Base-by-base conservation (phyloP, 2,888 invertebrate species). In the Epinotia ramella region DNA sequence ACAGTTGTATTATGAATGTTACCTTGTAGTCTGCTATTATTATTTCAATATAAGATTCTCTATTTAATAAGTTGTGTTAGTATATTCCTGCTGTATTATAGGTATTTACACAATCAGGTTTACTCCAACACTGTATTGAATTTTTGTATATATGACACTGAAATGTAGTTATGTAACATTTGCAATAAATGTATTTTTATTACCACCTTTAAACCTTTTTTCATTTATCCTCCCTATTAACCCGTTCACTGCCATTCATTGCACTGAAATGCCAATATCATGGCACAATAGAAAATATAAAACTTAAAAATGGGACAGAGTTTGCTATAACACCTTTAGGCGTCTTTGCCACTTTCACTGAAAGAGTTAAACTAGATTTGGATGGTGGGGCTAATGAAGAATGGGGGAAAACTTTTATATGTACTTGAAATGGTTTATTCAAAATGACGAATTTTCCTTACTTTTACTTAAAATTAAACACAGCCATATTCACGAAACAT, bases 161-260 rank as follows among this genome's bases (percentile, higher is more conserved):
- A 89, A 89, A 89, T 89, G 88, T 93, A 93, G 92, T 87, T 89
- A 90, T 89, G 89, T 91, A 93, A 89, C 86, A 91, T 93, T 92
- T 89, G 92, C 94, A 94, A 94, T 94, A 93, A 94, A 89, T 89
- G 94, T 94, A 94, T 94, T 94, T 94, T 94, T 93, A 94, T 90
- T 94, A 94, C 92, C 93, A 92, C 89, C 92, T 91, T 91, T 78
- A 77, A 79, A 77, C 71, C 80, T 44, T 73, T 84, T 90, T 90
- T 82, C 79, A 76, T 83, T 84, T 49, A 13, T 49, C 5, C 3
- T 49, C 16, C 5, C 49, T 16, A 49, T 49, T 13, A 5, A 49
- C 46, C 46, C 12, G 3, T 46, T 13, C 3, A 46, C 46, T 13
- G 40, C 40, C 40, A 40, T 40, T 46, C 46, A 46, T 46, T 46